Base-by-base conservation (phyloP, 2,888 invertebrate genomes). In the Leucoptera coffeella region DNA sequence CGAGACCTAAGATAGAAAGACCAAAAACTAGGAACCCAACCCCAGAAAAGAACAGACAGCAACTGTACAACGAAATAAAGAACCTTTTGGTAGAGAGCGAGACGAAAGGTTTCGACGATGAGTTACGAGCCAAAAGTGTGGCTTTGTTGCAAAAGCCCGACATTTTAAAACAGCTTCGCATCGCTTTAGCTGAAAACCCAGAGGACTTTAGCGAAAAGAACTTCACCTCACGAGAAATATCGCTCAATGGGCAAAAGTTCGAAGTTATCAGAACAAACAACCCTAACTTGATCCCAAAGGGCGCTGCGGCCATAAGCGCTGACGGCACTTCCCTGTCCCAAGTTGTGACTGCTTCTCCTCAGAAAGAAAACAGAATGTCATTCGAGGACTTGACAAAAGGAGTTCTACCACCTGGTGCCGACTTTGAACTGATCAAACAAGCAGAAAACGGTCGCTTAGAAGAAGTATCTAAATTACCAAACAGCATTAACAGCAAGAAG, bases 381-480 rank as follows among this genome's bases (percentile, higher is more conserved):
- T 73, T 89, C 6, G 85, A 87, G 26, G 86, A 89, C 43, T 52
- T 89, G 23, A 86, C 88, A 0, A 84, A 83, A 48, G 85, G 82
- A 1, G 82, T 87, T 0, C 57, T 88, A 30, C 88, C 88, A 2
- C 80, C 83, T 1, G 84, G 83, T 2, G 80, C 86, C 1, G 82
- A 89, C 39, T 89, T 81, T 40, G 88, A 90, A 50, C 72, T 89
- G 1, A 73, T 86, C n/a, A 80, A 83, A 42, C 86, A 87, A 28
- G 74, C 80, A 11, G 79, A 78, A 23, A 79, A 80, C 33, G 87
- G 86, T 2, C 79, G 78, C 38, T 55, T 85, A 1, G 85, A 87
- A 40, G 79, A 82, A 42, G 73, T 84, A 1, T 69, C 73, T 0
- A 78, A 78, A 29, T 50, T 77, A 21, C 73, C 80, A 1, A 74